Evolutionary conservation across 2,113 vertebrate genomes (phyloP).

Genomic region (Blennius ocellaris): DNA sequence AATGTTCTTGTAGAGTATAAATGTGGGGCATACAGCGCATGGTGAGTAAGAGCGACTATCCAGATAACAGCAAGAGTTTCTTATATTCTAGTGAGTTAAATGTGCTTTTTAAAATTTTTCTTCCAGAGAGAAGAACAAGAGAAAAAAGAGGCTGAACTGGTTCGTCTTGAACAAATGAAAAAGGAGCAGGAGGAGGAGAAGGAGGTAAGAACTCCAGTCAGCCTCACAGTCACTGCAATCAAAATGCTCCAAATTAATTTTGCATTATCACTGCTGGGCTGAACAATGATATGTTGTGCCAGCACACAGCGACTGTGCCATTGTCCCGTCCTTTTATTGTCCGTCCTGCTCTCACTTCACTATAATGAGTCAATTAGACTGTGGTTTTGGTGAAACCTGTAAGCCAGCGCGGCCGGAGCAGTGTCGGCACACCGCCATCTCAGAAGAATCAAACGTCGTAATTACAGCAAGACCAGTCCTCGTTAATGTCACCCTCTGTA

Average conservation of each 20-base stretch:
- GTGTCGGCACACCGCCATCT: constrained; percentile 31
- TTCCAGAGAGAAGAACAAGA: constrained; percentile 96
- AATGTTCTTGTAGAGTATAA: no score
- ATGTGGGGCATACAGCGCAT: no score
- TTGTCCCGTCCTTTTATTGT: not conserved
- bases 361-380: constrained; percentile 62
- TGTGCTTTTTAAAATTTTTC: not conserved
- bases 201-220: constrained; percentile 84
- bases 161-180: constrained; percentile 93
- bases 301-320: not conserved
- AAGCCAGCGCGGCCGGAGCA: constrained; percentile 28
- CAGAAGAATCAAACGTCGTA: constrained; percentile 49
- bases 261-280: constrained; percentile 4
- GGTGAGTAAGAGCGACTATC: no score
- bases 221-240: not conserved
- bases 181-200: constrained; percentile 98
- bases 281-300: constrained; percentile 12
- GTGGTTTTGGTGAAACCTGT: constrained; percentile 53
- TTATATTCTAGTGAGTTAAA: not conserved
- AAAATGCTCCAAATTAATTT: constrained; percentile 4
- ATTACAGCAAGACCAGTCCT: constrained; percentile 57
- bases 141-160: constrained; percentile 96
- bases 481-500: constrained; percentile 62
- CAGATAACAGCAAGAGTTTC: no score
- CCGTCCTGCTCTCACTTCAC: constrained; percentile 25